These are phyloP conservation scores for Pseudopipra pipra DNA, from an alignment of 2,113 vertebrate genomes.

Conservation along the genomic window DNA sequence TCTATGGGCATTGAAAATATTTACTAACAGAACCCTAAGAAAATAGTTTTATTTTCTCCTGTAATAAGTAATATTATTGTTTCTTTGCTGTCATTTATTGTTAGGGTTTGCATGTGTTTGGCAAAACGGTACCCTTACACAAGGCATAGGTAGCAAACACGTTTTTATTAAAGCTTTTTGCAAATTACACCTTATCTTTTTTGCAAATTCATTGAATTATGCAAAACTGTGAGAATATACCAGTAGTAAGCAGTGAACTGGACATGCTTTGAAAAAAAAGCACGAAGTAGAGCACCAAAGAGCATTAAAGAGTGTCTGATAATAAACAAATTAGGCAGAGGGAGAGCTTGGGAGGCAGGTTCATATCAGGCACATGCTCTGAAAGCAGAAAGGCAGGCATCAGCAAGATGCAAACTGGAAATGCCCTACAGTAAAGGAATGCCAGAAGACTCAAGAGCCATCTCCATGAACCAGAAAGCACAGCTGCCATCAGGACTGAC, in stretches of 20 bases:
- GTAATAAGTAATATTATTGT: background rate
- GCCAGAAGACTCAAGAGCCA: background rate
- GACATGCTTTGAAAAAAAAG: background rate
- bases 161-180: background rate
- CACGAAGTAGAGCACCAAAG: background rate
- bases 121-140: background rate
- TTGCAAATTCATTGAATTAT: background rate
- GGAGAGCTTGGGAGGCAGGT: background rate
- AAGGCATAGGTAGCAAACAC: background rate
- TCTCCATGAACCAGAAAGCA: background rate
- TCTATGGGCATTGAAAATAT: background rate
- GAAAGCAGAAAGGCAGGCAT: background rate
- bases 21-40: background rate
- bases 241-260: background rate
- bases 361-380: background rate
- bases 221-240: background rate
- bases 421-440: accelerated
- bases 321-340: background rate
- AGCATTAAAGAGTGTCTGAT: background rate
- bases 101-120: background rate
- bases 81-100: background rate
- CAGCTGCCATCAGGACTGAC: background rate
- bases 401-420: background rate
- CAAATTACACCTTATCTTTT: background rate
- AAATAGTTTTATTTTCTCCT: background rate